Base-by-base conservation (phyloP, 2,113 vertebrate genomes). In the Mobula birostris region DNA sequence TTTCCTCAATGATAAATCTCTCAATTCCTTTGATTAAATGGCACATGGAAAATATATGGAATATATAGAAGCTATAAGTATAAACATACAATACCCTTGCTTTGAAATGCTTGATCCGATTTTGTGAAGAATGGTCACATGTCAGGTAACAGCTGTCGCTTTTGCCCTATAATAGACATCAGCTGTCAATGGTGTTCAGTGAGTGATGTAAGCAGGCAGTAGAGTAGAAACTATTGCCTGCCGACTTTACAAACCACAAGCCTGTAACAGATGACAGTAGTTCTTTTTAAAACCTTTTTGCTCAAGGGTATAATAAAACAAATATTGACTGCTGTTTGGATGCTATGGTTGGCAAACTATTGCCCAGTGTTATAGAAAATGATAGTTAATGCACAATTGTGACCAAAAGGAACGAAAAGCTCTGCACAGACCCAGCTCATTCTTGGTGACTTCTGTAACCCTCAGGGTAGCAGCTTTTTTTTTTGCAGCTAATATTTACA, bases 221-320 rank as follows among this genome's bases (percentile, higher is more conserved):
- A 93, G 70, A 93, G 91, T 93, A 93, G 70, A 93, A 93, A 93
- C 91, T 74, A 93, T 56, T 74, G 68, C 91, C 91, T 93, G 91
- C 91, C 70, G 91, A 72, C 91, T 74, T 93, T 74, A 93, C 91
- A 93, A 93, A 93, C 91, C 91, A 74, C 91, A 93, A 48, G 91
- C 91, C 91, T 74, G 68, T 74, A 93, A 93, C 70, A 93, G 91
- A 74, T 76, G 91, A 93, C 70, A 93, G 91, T 74, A 76, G 68
- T 93, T 74, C 68, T 93, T 93, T 93, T 72, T 93, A 93, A 92
- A 90, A 93, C 70, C 91, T 74, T 72, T 56, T 56, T 40, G 24
- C 91, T 72, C 70, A 48, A 74, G 68, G 70, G 66, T 93, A 74
- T 74, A 74, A 93, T 90, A 90, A 90, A 90, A 90, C 85, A 90